phyloP scores from a whole-genome alignment of 1,140 invertebrate species.

The Littorina saxatilis region DNA sequence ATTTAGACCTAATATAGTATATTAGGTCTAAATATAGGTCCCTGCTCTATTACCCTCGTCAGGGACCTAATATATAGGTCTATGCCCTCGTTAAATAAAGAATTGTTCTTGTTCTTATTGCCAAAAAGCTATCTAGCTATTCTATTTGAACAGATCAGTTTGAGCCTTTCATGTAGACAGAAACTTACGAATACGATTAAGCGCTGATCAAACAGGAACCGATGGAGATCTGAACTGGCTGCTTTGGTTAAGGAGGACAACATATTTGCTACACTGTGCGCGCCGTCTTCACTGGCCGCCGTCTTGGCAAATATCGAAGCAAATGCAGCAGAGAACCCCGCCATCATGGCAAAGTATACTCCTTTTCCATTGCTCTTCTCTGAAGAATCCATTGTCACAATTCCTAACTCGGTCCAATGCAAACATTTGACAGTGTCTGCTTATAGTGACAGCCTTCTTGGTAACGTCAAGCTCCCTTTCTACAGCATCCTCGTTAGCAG shows the following conservation, averaged over 20 bases:
- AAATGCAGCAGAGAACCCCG: conserved; percentile 61
- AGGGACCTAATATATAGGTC: too few species aligned
- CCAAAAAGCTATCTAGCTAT: too few species aligned
- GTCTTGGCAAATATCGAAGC: conserved; percentile 65
- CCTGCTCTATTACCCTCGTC: too few species aligned
- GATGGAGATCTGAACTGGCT: neutral
- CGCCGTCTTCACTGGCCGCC: conserved; percentile 48
- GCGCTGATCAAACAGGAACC: neutral
- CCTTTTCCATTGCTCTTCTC: neutral
- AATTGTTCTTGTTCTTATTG: too few species aligned
- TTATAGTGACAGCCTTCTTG: too few species aligned
- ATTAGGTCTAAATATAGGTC: too few species aligned
- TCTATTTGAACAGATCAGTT: too few species aligned
- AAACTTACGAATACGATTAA: conserved; percentile 24
- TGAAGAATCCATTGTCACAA: neutral
- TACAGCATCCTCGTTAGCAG: conserved; percentile 29
- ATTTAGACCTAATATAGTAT: too few species aligned
- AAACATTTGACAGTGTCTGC: too few species aligned
- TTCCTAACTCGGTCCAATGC: neutral
- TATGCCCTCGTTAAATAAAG: too few species aligned
- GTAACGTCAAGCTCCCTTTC: too few species aligned
- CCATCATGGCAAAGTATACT: conserved; percentile 52
- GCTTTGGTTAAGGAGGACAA: neutral
- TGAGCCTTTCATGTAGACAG: too few species aligned
- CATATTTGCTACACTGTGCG: conserved; percentile 15